Base-by-base conservation (phyloP, 2,888 invertebrate species). In the Ditylenchus weischeri region DNA sequence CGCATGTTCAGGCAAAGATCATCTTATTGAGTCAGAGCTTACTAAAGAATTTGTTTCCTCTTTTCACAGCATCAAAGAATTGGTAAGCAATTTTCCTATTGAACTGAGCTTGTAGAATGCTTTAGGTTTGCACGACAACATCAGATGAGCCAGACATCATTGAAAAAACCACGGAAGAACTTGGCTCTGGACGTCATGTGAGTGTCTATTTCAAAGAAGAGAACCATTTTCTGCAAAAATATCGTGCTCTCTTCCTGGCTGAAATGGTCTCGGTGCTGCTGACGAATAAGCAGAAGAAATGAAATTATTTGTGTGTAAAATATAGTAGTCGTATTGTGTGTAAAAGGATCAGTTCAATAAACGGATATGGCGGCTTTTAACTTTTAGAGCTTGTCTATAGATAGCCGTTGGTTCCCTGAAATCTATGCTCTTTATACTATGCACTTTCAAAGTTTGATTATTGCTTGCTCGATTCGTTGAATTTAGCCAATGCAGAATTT, bases 201-300 rank as follows among this genome's bases (percentile, higher is more conserved):
- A 51, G 61, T 23, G 66, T 74, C 11, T 62, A 61, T 36, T 76
- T 76, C 64, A 58, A 54, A 61, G 38, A 68, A 38, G 74, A 76
- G 29, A 72, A 70, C 8, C 74, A 74, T 61, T 74, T 73, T 60
- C 59, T 76, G 13, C 74, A 74, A 57, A 73, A 73, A 38, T 47
- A 65, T 54, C 63, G 68, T 5, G 73, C 74, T n/a, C 57, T 61
- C 35, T 54, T 73, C n/a, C 64, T 73, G 47, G 71, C 67, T 13
- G 62, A 73, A 38, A 51, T 57, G 7, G 65, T 73, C 50, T 48
- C 49, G 18, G n/a, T 64, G 11, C 36, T 73, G 66, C 59, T 73
- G 60, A 63, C 47, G 63, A 71, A 35, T 67, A 65, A 62, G 58
- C 48, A 4, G 49, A 72, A 70, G 29, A 7, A 23, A 10, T 54